Evolutionary conservation across 1,140 invertebrate genomes (phyloP), one percentile per base, ranked within the genome.

Genomic region (Drosophila jambulina): DNA sequence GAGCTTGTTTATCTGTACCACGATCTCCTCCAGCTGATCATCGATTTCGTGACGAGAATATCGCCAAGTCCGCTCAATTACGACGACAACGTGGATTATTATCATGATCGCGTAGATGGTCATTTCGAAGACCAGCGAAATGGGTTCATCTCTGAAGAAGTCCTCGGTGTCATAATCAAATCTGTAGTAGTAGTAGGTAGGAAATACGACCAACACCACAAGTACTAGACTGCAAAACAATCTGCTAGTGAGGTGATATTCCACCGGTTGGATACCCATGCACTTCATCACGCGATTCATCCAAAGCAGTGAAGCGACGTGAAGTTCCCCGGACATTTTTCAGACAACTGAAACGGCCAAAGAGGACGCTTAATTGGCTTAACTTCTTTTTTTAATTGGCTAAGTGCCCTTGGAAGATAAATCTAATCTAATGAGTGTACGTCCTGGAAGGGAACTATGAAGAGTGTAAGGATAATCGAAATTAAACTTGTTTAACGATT

Each of bases 121-220:
- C 17, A 79, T 5, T 38, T 88, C 85, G 0, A 90, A 53, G 15
- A 40, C 9, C 6, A 60, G 60, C 9, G 85, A 79, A n/a, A 90
- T 51, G 1, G 27, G 29, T 53, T 79, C 70, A 3, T 75, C 51
- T 1, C 15, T 36, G 0, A 63, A 56, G 21, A 81, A 56, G 34
- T 70, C 76, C 23, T 57, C 19, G 1, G 75, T 53, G 0, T 51
- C 43, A 17, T 90, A 84, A 3, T 72, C 61, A 6, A 75, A 65
- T 12, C 27, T 58, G 5, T 72, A 64, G 10, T 67, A 61, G 45
- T 36, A 71, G 3, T 51, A 38, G 3, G 25, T 0, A 1, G 51
- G 9, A 12, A 25, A 13, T 1, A 8, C 17, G 4, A 78, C 9
- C 34, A 60, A 43, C 0, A 34, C 5, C 1, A 57, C 0, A 0